phyloP scores from a whole-genome alignment of 2,888 invertebrate species.

The Cataglyphis altisquamis region DNA sequence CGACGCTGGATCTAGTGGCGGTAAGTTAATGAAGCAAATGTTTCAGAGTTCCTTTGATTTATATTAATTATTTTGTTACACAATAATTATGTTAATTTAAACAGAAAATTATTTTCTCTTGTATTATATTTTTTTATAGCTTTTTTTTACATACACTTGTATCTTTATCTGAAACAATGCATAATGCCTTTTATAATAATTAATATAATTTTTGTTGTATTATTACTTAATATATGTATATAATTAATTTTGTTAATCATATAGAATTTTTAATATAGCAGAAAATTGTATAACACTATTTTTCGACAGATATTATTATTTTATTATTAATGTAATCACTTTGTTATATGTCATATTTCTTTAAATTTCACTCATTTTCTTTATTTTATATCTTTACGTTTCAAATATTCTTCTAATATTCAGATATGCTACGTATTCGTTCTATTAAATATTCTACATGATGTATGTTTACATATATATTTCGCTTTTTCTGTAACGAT shows the following conservation, averaged over 20 bases:
- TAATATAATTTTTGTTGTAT: neutral
- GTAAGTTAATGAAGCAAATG: neutral
- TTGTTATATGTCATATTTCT: neutral
- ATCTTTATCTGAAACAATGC: neutral
- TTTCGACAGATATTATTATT: neutral
- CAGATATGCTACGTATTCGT: neutral
- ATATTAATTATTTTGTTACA: neutral
- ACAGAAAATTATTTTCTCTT: neutral
- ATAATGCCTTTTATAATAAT: neutral
- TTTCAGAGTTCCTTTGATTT: neutral
- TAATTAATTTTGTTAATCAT: neutral
- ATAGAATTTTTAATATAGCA: neutral
- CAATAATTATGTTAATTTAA: slow-evolving; percentile 14
- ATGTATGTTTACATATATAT: neutral
- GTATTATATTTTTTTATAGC: neutral
- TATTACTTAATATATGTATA: neutral
- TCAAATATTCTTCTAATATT: neutral
- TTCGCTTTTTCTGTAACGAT: neutral
- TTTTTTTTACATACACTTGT: neutral
- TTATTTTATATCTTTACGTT: neutral
- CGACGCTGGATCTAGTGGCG: neutral
- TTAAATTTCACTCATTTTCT: neutral
- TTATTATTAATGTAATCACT: neutral
- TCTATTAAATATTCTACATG: neutral
- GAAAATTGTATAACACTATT: neutral